phyloP scores from a whole-genome alignment of 2,113 vertebrate species.

The Fregata magnificens region DNA sequence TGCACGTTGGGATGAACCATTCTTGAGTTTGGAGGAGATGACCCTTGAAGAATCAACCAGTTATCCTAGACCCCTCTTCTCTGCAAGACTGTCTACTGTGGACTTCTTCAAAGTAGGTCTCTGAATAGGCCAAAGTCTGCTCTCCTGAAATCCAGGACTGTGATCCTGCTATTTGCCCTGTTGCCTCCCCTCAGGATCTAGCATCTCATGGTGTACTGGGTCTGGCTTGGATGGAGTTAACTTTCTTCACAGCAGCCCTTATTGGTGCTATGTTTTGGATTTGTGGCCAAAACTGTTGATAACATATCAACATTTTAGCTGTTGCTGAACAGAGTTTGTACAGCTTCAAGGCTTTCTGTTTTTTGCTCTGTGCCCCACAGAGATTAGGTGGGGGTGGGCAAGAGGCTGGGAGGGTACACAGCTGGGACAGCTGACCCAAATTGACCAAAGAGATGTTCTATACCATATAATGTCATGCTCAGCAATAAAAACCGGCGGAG shows the following conservation, averaged over 20 bases:
- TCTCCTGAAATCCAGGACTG: background rate
- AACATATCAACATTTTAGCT: background rate
- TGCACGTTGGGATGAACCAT: too few species aligned
- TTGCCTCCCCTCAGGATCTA: background rate
- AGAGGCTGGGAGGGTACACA: background rate
- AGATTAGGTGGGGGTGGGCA: background rate
- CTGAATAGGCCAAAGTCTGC: background rate
- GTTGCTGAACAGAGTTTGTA: background rate
- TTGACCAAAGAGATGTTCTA: background rate
- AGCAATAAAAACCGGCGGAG: background rate
- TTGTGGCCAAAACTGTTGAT: background rate
- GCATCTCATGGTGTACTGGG: background rate
- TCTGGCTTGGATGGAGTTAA: background rate
- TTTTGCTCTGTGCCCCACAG: background rate
- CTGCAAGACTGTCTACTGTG: background rate
- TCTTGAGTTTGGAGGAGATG: background rate
- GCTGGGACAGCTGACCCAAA: background rate
- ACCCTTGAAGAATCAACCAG: background rate
- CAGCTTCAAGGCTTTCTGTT: background rate
- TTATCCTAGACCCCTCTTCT: background rate
- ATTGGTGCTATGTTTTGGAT: background rate
- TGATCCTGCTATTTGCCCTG: background rate
- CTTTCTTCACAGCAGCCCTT: background rate
- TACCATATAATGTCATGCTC: background rate
- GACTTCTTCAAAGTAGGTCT: background rate